These are phyloP conservation scores for Drosophila leontia DNA, from an alignment of 1,140 invertebrate genomes.

Conservation along the genomic window DNA sequence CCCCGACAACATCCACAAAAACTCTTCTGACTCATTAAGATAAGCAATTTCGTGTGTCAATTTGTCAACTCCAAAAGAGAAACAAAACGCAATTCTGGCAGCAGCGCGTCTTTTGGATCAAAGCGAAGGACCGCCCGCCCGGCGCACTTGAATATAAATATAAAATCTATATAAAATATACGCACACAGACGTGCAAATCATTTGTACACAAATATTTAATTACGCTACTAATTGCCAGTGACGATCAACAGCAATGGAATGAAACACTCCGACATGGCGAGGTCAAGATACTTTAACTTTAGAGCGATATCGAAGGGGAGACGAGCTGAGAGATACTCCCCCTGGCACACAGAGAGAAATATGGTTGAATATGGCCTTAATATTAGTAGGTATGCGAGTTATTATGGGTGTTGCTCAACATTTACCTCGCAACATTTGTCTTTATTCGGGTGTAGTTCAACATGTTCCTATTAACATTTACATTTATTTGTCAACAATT, in stretches of 20 bases:
- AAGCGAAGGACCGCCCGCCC: slow-evolving; percentile 36
- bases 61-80: slow-evolving; percentile 67
- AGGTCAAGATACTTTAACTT: slow-evolving; percentile 69
- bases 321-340: slow-evolving; percentile 29
- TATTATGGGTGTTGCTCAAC: not conserved
- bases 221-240: slow-evolving; percentile 78
- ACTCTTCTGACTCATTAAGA: slow-evolving; percentile 72
- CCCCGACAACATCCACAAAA: slow-evolving; percentile 15
- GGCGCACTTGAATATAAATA: slow-evolving; percentile 56
- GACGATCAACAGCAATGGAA: slow-evolving; percentile 40
- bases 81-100: slow-evolving; percentile 41
- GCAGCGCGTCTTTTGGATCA: slow-evolving; percentile 35
- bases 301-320: slow-evolving; percentile 16
- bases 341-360: slow-evolving; percentile 9
- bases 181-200: slow-evolving; percentile 26
- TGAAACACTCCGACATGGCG: slow-evolving; percentile 40
- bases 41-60: slow-evolving; percentile 77
- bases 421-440: not conserved
- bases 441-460: not conserved
- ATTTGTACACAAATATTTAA: slow-evolving; percentile 77
- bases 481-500: not conserved
- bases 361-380: not conserved
- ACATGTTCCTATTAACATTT: not conserved
- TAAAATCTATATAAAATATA: slow-evolving; percentile 53
- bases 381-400: not conserved